Evolutionary conservation across 2,888 invertebrate species (phyloP).

Genomic region (Meteorus colon): DNA sequence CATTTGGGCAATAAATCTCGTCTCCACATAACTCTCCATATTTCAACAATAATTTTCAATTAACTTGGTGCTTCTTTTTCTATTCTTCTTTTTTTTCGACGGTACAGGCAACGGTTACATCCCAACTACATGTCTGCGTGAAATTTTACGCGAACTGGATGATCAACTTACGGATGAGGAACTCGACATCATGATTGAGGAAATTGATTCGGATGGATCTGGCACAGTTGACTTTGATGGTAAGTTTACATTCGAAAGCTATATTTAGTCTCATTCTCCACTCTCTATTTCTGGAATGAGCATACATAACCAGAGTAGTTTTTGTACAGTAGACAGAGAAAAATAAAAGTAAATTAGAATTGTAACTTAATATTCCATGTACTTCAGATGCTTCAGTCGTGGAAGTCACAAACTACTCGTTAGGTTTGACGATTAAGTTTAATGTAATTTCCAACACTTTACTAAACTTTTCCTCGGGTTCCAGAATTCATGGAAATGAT

Average conservation of each 20-base stretch:
- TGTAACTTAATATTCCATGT: no score
- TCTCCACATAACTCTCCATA: neutral
- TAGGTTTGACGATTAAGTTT: neutral
- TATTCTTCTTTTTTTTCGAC: neutral
- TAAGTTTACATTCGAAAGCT: constrained; percentile 71
- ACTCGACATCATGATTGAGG: constrained; percentile 97
- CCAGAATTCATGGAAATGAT: constrained; percentile 97
- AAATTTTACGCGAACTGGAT: constrained; percentile 95
- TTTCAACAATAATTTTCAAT: neutral
- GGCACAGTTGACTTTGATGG: constrained; percentile 99
- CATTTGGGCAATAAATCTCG: no score
- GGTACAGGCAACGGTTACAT: constrained; percentile 88
- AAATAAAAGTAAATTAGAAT: no score
- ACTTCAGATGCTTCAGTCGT: no score
- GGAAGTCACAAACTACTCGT: neutral
- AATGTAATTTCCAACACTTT: no score
- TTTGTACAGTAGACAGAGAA: neutral
- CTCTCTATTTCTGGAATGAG: neutral
- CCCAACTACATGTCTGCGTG: constrained; percentile 92
- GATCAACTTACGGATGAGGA: constrained; percentile 96
- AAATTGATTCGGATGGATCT: constrained; percentile 98
- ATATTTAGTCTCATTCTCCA: constrained; percentile 21
- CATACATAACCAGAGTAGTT: constrained; percentile 25
- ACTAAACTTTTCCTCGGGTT: constrained; percentile 69
- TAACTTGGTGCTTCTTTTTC: neutral